phyloP scores from a whole-genome alignment of 2,888 invertebrate genomes.

The Dyspetes luteomarginatus region DNA sequence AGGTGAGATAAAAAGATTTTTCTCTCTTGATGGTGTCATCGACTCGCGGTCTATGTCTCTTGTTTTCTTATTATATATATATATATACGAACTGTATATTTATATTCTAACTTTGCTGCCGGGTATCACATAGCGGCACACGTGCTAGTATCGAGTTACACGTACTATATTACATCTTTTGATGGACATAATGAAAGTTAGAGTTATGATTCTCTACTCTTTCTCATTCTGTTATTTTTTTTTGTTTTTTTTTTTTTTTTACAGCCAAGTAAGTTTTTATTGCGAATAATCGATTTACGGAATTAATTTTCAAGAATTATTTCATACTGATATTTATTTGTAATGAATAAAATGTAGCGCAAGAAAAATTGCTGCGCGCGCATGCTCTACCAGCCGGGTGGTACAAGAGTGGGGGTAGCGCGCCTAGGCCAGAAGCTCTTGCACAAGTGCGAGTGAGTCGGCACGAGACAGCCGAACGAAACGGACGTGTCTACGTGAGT shows the following conservation, averaged over 20 bases:
- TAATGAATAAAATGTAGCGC: too few relatives aligned
- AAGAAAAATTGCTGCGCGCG: too few relatives aligned
- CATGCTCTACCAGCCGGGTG: too few relatives aligned
- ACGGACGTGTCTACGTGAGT: neutral
- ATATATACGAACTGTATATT: neutral
- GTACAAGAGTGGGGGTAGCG: neutral
- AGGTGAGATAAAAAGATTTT: slow-evolving; percentile 49
- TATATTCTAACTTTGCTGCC: slow-evolving; percentile 10
- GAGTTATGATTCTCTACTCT: neutral
- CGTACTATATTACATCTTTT: slow-evolving; percentile 23
- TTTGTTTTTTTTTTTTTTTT: too few relatives aligned
- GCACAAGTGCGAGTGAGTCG: neutral
- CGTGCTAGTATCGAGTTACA: slow-evolving; percentile 67
- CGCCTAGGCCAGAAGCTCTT: neutral
- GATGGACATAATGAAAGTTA: slow-evolving; percentile 2
- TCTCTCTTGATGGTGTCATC: slow-evolving; percentile 52
- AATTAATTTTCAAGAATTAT: too few relatives aligned
- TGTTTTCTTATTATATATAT: slow-evolving; percentile 36
- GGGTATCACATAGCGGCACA: slow-evolving; percentile 68
- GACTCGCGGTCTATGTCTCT: slow-evolving; percentile 32
- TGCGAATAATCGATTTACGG: too few relatives aligned
- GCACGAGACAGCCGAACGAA: neutral
- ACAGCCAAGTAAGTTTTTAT: too few relatives aligned
- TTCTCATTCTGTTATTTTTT: too few relatives aligned
- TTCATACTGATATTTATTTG: too few relatives aligned